A percentile compares a stretch with the other conserved stretches of the same genome.
Conservation (phyloP, 2,113 vertebrate species). For the Tricholaema leucomelas region DNA sequence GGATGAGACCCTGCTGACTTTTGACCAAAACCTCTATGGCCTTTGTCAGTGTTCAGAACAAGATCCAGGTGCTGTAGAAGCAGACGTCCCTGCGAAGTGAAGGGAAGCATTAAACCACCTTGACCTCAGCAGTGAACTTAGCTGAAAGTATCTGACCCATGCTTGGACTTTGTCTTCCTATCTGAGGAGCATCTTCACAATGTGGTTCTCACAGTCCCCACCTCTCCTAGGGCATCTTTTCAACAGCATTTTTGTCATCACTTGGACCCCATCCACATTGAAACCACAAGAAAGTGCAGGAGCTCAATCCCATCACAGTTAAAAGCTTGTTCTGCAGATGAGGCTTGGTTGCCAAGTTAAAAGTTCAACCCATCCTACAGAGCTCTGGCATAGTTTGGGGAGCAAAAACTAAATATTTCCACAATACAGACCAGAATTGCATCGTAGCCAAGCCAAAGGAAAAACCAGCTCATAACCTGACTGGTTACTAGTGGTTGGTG, state of each 20-base stretch:
- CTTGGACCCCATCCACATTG: not conserved
- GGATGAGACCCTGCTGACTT: not conserved
- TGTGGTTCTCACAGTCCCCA: not conserved
- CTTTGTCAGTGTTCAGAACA: not conserved
- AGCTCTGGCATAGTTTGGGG: constrained; percentile 14
- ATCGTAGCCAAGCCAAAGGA: constrained; percentile 57
- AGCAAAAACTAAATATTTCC: constrained; percentile 60
- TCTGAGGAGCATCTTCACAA: not conserved
- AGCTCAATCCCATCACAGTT: constrained; percentile 21
- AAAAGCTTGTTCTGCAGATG: constrained; percentile 35
- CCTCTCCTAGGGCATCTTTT: constrained; percentile 6
- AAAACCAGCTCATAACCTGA: constrained; percentile 56
- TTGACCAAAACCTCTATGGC: not conserved
- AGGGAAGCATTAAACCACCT: not conserved
- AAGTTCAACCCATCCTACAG: constrained; percentile 43
- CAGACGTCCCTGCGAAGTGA: not conserved
- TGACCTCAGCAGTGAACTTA: not conserved
- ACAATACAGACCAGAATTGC: constrained; percentile 50
- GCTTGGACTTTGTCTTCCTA: not conserved
- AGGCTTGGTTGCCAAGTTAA: constrained; percentile 43
- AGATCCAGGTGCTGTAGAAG: not conserved
- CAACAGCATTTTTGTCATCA: constrained; percentile 4
- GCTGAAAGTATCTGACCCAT: not conserved
- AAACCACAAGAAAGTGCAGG: constrained; percentile 51
- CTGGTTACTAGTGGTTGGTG: constrained; percentile 20